Conservation (phyloP, 2,113 vertebrate species). For the Gobio gobio region DNA sequence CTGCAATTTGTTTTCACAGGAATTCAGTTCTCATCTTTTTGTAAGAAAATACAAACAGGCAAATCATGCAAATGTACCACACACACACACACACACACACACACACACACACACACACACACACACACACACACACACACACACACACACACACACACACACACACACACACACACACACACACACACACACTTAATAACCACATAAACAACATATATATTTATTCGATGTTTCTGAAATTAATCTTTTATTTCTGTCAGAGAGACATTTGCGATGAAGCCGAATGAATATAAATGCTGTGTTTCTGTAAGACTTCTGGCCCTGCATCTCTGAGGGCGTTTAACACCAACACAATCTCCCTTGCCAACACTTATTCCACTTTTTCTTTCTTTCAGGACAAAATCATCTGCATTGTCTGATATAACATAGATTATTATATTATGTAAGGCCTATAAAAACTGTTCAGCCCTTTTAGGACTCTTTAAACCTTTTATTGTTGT, state of each 20-base stretch:
- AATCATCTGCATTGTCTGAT: not conserved
- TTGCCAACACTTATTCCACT: not conserved
- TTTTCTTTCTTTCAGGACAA: not conserved
- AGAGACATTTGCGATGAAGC: not conserved
- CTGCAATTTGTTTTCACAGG: not conserved
- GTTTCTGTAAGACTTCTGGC: not conserved
- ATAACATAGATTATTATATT: not conserved
- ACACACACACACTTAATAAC: not conserved
- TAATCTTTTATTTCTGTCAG: not conserved
- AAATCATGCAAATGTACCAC: not conserved
- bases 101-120: not conserved
- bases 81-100: not conserved
- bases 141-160: not conserved
- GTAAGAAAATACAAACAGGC: slow-evolving; percentile 15
- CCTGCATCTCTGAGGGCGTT: slow-evolving; percentile 8
- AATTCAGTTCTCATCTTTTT: not conserved
- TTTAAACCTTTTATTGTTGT: not conserved
- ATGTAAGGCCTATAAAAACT: not conserved
- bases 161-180: not conserved
- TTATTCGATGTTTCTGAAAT: not conserved
- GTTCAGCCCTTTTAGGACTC: not conserved
- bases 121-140: not conserved
- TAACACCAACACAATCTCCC: slow-evolving; percentile 20
- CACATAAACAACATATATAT: not conserved
- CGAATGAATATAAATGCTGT: slow-evolving; percentile 5